Evolutionary conservation across 2,113 vertebrate genomes (phyloP).

Genomic region (Ardeotis arabs): DNA sequence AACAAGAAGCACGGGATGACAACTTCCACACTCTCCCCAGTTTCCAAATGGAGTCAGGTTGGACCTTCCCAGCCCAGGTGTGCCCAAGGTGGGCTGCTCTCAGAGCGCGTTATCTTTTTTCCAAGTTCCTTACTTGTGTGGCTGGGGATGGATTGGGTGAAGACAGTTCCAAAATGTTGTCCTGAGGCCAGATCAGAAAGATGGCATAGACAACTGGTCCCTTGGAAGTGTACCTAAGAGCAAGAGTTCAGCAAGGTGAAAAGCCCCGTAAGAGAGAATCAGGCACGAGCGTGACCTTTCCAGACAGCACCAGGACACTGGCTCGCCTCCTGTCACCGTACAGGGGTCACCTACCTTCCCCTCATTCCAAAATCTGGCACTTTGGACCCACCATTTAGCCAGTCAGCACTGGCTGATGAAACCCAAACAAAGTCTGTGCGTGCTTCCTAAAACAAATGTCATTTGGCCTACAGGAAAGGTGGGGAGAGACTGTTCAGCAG

Average conservation of each 20-base stretch:
- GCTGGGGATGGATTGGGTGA: conserved; percentile 54
- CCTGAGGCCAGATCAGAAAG: conserved; percentile 76
- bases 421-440: conserved; percentile 27
- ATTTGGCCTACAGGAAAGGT: too few relatives aligned
- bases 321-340: background rate
- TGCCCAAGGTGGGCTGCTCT: background rate
- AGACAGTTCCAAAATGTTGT: conserved; percentile 60
- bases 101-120: fast-evolving
- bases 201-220: conserved; percentile 75
- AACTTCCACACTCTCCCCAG: background rate
- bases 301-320: background rate
- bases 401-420: conserved; percentile 12
- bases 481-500: too few relatives aligned
- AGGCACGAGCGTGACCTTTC: background rate
- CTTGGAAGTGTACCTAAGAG: conserved; percentile 82
- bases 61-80: background rate
- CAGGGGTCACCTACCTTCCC: background rate
- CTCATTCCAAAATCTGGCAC: background rate
- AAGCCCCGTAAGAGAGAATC: background rate
- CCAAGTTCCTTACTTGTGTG: conserved; percentile 72
- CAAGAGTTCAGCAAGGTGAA: background rate
- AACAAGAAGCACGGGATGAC: background rate
- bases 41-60: fast-evolving
- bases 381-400: background rate
- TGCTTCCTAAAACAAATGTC: background rate